A percentile compares a stretch with the other conserved stretches of the same genome.
These are phyloP conservation scores for Xenentodon cancila DNA, from an alignment of 2,797 vertebrate genomes.

Conservation along the genomic window DNA sequence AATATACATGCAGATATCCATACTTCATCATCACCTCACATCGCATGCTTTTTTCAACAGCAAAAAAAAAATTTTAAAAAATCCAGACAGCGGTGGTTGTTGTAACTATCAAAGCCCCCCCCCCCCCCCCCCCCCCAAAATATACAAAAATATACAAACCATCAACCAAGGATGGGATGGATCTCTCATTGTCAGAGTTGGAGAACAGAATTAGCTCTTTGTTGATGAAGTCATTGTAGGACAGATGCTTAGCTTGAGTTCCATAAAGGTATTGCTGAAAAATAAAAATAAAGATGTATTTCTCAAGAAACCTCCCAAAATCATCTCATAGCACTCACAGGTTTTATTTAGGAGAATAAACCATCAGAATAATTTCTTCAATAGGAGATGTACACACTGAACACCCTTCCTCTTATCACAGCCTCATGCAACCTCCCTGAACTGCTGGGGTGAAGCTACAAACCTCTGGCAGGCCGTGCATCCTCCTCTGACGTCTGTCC, in stretches of 20 bases:
- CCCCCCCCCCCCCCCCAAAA: too few species aligned
- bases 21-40: too few species aligned
- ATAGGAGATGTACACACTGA: too few species aligned
- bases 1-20: neutral
- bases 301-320: too few species aligned
- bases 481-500: conserved; percentile 93
- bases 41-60: too few species aligned
- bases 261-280: conserved; percentile 96
- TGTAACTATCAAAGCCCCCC: rapidly evolving
- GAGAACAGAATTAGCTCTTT: conserved; percentile 99
- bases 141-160: conserved; percentile 87
- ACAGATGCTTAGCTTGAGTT: conserved; percentile 91
- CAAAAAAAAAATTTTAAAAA: too few species aligned
- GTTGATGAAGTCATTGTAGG: conserved; percentile 99
- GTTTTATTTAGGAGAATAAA: too few species aligned
- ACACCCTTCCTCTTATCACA: too few species aligned
- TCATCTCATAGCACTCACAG: too few species aligned
- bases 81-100: neutral
- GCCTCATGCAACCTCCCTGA: too few species aligned
- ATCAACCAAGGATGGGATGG: conserved; percentile 97
- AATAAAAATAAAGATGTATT: too few species aligned
- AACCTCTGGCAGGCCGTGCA: conserved; percentile 97
- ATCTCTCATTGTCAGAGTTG: conserved; percentile 98
- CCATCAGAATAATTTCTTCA: too few species aligned
- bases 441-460: conserved; percentile 34